These are phyloP conservation scores for Aramus guarauna DNA, from an alignment of 2,113 vertebrate species.

Conservation along the genomic window DNA sequence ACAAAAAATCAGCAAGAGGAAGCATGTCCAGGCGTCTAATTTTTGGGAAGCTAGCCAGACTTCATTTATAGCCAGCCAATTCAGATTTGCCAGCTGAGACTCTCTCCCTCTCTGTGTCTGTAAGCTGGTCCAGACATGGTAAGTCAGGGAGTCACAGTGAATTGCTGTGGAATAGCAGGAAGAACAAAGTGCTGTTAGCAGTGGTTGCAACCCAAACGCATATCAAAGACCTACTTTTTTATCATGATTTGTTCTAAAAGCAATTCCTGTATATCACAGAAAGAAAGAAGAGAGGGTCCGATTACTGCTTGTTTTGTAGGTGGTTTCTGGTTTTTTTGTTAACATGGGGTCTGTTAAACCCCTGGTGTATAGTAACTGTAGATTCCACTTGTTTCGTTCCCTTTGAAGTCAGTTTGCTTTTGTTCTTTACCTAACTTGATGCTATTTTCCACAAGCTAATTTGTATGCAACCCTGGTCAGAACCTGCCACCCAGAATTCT, in stretches of 20 bases:
- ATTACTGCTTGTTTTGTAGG: constrained; percentile 62
- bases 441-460: constrained; percentile 81
- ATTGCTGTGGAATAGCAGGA: constrained; percentile 72
- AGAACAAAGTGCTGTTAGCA: constrained; percentile 73
- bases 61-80: constrained; percentile 67
- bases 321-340: constrained; percentile 31
- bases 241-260: constrained; percentile 72
- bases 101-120: constrained; percentile 53
- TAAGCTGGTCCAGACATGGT: constrained; percentile 69
- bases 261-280: constrained; percentile 50
- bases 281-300: constrained; percentile 65
- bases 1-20: neutral
- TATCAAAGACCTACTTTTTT: constrained; percentile 81
- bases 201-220: constrained; percentile 61
- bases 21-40: constrained; percentile 62
- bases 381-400: constrained; percentile 37
- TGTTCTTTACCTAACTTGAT: constrained; percentile 87
- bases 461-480: constrained; percentile 81
- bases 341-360: constrained; percentile 62
- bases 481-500: constrained; percentile 84
- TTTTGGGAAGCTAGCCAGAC: constrained; percentile 74
- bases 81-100: constrained; percentile 60
- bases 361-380: constrained; percentile 68
- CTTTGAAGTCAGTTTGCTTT: constrained; percentile 88
- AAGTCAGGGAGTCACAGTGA: constrained; percentile 73